Conservation (phyloP, 1,140 invertebrate genomes). For the Oncopodura yosiiana region DNA sequence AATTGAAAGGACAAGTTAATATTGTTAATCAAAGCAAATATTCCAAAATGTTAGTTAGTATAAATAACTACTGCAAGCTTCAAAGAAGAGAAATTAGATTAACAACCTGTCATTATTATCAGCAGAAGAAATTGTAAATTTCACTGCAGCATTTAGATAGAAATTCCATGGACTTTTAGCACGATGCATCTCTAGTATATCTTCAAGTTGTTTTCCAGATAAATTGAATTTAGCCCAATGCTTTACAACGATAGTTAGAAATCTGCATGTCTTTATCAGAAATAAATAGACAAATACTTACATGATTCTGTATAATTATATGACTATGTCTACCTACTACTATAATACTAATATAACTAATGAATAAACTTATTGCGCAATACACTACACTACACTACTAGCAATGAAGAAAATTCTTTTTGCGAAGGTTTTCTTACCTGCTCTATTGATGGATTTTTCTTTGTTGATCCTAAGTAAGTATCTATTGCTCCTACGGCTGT, state of each 20-base stretch:
- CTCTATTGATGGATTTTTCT: conserved; percentile 10
- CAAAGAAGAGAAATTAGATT: not conserved
- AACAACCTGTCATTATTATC: conserved; percentile 33
- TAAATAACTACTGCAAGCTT: no score
- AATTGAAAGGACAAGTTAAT: no score
- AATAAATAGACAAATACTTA: not conserved
- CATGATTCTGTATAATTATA: not conserved
- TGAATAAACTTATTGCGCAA: not conserved
- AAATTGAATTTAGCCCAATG: conserved; percentile 25
- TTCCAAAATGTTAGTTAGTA: no score
- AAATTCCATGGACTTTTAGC: conserved; percentile 20
- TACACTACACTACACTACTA: no score
- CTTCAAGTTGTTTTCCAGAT: conserved; percentile 21
- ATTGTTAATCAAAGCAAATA: no score
- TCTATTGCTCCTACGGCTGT: conserved; percentile 5
- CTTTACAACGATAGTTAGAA: conserved; percentile 26
- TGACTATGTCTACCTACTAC: not conserved
- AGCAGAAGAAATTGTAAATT: conserved; percentile 24
- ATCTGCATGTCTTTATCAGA: conserved; percentile 24
- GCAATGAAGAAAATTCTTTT: no score
- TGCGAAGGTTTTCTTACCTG: conserved; percentile 28
- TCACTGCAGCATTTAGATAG: conserved; percentile 23
- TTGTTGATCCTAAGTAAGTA: conserved; percentile 12
- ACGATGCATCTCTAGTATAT: conserved; percentile 20
- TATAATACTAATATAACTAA: not conserved